Percentiles rank a stretch among this genome's conserved stretches.
Evolutionary conservation across 2,113 vertebrate species (phyloP).

Genomic region (Triplophysa siluroides): DNA sequence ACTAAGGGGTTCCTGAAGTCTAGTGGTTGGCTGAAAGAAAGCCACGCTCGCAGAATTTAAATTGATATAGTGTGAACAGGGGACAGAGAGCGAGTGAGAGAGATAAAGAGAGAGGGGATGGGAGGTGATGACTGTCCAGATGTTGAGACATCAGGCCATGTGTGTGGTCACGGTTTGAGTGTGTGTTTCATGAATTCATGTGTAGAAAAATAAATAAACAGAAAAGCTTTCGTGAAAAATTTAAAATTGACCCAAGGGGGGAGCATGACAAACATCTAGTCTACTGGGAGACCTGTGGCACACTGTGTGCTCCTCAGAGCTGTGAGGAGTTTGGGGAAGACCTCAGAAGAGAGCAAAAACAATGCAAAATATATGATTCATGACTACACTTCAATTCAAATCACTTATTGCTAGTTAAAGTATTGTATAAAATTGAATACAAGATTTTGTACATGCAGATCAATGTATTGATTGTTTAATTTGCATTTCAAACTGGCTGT

Average conservation of each 20-base stretch:
- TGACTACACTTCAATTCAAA: no score
- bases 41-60: background rate
- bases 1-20: background rate
- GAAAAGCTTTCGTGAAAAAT: background rate
- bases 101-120: background rate
- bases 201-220: background rate
- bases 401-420: no score
- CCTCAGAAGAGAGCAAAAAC: slow-evolving; percentile 24
- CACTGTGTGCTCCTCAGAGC: background rate
- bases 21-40: background rate
- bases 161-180: slow-evolving; percentile 23
- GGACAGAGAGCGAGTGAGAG: background rate
- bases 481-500: no score
- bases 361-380: background rate
- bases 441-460: no score
- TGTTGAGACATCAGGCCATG: slow-evolving; percentile 17
- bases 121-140: slow-evolving; percentile 41
- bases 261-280: slow-evolving; percentile 14
- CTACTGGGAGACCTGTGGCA: slow-evolving; percentile 5
- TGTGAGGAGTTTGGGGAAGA: slow-evolving; percentile 19
- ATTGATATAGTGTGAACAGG: background rate
- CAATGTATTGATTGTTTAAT: no score
- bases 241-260: background rate
- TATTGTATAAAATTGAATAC: no score
- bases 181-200: slow-evolving; percentile 10